These are phyloP conservation scores for Patiria pectinifera DNA, from an alignment of 53 echinoderm and acorn worm species.

Conservation along the genomic window DNA sequence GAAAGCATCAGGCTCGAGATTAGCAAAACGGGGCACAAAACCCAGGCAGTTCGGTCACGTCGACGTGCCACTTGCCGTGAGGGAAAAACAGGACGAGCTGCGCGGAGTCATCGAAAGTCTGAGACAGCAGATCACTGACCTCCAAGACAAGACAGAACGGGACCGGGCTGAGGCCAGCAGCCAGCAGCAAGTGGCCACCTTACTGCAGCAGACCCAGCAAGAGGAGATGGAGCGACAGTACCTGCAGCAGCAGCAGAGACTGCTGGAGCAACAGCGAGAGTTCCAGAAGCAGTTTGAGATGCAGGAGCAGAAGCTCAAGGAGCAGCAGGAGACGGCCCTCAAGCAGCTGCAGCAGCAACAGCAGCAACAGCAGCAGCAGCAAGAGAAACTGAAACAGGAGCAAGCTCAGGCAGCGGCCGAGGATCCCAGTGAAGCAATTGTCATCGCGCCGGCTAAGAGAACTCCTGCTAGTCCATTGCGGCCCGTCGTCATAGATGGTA, in stretches of 20 bases:
- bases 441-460: slow-evolving; percentile 40
- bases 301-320: slow-evolving; percentile 47
- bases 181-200: slow-evolving; percentile 11
- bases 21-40: not conserved
- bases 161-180: slow-evolving; percentile 31
- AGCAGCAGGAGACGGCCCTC: slow-evolving; percentile 22
- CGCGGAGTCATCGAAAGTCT: slow-evolving; percentile 12
- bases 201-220: slow-evolving; percentile 39
- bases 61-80: not conserved
- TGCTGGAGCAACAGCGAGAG: slow-evolving; percentile 45
- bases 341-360: slow-evolving; percentile 42
- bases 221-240: slow-evolving; percentile 38
- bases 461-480: slow-evolving; percentile 34
- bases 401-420: not conserved
- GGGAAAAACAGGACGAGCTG: not conserved
- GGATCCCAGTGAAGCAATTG: slow-evolving; percentile 24
- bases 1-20: not conserved
- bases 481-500: slow-evolving; percentile 78
- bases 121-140: not conserved
- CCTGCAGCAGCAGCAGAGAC: slow-evolving; percentile 19
- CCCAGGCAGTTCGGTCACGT: not conserved
- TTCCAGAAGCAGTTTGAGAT: slow-evolving; percentile 47
- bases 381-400: slow-evolving; percentile 22
- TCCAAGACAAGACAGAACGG: slow-evolving; percentile 18
- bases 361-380: slow-evolving; percentile 36